These are phyloP conservation scores for Zaprionus ornatus DNA, from an alignment of 1,140 invertebrate genomes.

Conservation along the genomic window DNA sequence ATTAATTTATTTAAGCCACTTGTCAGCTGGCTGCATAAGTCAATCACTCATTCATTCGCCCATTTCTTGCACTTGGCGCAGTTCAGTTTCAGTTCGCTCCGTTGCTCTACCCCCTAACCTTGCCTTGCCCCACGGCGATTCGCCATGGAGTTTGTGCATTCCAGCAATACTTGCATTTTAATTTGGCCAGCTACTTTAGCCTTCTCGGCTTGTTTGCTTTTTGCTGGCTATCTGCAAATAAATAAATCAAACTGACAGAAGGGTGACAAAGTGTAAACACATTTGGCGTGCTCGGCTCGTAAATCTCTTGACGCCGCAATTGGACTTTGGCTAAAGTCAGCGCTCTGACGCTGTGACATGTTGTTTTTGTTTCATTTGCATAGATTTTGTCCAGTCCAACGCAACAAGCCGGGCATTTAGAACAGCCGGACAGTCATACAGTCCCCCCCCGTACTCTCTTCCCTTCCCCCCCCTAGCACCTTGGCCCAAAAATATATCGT, in stretches of 20 bases:
- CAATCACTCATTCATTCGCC: constrained; percentile 76
- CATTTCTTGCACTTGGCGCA: constrained; percentile 46
- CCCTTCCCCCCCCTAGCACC: constrained; percentile 7
- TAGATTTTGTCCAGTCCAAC: constrained; percentile 62
- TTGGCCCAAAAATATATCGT: constrained; percentile 26
- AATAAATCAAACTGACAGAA: constrained; percentile 83
- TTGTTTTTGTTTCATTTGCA: constrained; percentile 72
- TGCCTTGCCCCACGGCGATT: constrained; percentile 32
- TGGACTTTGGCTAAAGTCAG: constrained; percentile 73
- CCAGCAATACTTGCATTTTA: constrained; percentile 82
- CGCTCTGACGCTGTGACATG: constrained; percentile 61
- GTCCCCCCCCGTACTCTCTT: neutral
- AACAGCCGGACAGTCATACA: constrained; percentile 35
- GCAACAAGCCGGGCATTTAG: constrained; percentile 68
- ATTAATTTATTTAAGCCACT: constrained; percentile 75
- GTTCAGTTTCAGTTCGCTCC: neutral
- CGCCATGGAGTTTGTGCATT: constrained; percentile 64
- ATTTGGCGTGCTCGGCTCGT: constrained; percentile 78
- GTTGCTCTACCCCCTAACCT: neutral
- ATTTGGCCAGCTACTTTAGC: constrained; percentile 71
- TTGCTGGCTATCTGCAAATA: constrained; percentile 77
- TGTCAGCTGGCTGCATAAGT: constrained; percentile 78
- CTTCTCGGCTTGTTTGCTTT: constrained; percentile 50
- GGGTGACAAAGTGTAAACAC: constrained; percentile 84
- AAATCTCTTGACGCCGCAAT: constrained; percentile 69